Evolutionary conservation across 1,140 invertebrate species (phyloP).

Genomic region (Saccostrea echinata): DNA sequence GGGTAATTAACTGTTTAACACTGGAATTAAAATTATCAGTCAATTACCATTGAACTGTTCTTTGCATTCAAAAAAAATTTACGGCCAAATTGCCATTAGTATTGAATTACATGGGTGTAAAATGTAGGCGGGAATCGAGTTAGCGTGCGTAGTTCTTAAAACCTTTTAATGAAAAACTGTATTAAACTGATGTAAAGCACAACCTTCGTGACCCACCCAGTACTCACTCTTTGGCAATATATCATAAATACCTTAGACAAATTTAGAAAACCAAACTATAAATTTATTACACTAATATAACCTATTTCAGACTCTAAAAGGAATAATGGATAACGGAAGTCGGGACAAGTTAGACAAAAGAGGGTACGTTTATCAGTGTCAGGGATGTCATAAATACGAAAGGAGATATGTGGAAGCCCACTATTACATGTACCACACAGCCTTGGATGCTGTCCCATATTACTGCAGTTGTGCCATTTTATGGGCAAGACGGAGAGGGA

Average conservation of each 20-base stretch:
- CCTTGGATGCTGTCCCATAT: neutral
- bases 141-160: too few relatives aligned
- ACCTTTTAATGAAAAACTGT: neutral
- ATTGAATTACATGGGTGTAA: too few relatives aligned
- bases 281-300: neutral
- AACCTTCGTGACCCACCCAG: neutral
- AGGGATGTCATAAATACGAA: conserved; percentile 24
- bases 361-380: conserved; percentile 21
- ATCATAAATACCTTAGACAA: neutral
- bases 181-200: neutral
- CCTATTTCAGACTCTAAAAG: neutral
- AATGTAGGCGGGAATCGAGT: too few relatives aligned
- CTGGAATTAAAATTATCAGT: too few relatives aligned
- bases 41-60: too few relatives aligned
- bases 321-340: too few relatives aligned
- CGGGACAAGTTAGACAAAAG: neutral
- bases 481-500: conserved; percentile 6
- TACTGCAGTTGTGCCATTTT: conserved; percentile 44
- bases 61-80: too few relatives aligned
- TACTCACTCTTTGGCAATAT: neutral
- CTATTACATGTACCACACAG: conserved; percentile 36
- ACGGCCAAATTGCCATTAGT: too few relatives aligned
- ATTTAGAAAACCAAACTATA: neutral
- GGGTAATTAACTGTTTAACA: too few relatives aligned
- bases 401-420: neutral